Conservation (phyloP, 2,113 vertebrate genomes). For the Phaethon lepturus region DNA sequence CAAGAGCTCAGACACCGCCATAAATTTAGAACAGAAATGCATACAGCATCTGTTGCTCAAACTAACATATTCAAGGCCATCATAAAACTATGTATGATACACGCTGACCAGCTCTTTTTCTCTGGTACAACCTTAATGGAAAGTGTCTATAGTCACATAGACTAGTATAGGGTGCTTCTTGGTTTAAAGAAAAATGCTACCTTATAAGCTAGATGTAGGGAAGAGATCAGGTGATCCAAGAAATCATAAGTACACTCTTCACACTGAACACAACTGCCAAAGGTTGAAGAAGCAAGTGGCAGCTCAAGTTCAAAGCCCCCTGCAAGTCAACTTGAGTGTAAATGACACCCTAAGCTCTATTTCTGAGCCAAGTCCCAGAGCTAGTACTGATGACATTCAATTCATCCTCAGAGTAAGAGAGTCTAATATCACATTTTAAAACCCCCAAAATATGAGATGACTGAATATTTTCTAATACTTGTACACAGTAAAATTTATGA, state of each 20-base stretch:
- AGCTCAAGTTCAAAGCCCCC: not conserved
- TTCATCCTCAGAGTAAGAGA: not conserved
- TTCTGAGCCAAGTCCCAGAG: not conserved
- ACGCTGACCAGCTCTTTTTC: not conserved
- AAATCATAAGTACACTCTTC: not conserved
- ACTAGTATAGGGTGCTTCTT: not conserved
- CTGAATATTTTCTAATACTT: not conserved
- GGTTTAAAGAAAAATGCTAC: not conserved
- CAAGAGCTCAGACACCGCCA: not conserved
- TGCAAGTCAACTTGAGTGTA: not conserved
- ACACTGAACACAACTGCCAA: not conserved
- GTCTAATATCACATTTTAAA: not conserved
- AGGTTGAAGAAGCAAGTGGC: not conserved
- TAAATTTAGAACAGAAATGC: not conserved
- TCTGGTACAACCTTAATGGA: too few relatives aligned
- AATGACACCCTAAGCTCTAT: not conserved
- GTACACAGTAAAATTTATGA: slow-evolving; percentile 27
- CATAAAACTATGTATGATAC: not conserved
- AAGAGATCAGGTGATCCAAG: not conserved
- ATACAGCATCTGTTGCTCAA: not conserved
- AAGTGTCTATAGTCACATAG: not conserved
- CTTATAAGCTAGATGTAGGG: not conserved
- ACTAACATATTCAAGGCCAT: not conserved
- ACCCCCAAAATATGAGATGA: not conserved
- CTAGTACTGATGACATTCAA: not conserved